Base-by-base conservation (phyloP, 2,113 vertebrate species). In the Peromyscus polionotus region DNA sequence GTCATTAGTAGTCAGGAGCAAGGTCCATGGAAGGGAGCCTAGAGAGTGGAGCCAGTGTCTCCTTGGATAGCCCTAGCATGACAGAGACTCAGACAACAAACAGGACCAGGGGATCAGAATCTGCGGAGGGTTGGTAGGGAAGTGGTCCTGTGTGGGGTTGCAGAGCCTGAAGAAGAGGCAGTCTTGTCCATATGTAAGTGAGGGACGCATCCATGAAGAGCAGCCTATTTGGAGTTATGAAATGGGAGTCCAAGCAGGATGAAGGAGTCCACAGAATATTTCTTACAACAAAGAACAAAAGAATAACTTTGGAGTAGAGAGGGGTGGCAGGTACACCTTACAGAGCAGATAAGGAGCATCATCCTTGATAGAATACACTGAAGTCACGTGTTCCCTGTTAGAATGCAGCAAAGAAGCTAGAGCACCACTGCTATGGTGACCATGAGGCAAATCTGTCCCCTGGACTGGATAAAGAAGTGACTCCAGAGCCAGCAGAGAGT, bases 251-350 rank as follows among this genome's bases (percentile, higher is more conserved):
- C 80, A 88, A 26, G 16, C 5, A 59, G 31, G n/a, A 54, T 70
- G 26, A 67, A 17, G 54, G 22, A 77, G 20, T 45, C 26, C 54
- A 48, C 24, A 54, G n/a, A 91, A 63, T 59, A 73, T 7, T 88
- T 65, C 96, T n/a, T 28, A 93, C 88, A 4, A 76, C 51, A 96
- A 79, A 65, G 51, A 48, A 28, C 6, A 45, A 95, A 91, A 48
- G 39, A 88, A 39, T 59, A 68, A 36, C 31, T 67, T 94, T 24
- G 54, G 5, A 48, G 2, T 39, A 2, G 36, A 31, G 76, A 79
- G 67, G 8, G 22, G 22, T 68, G 51, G 3, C 19, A 92, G 54
- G 88, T n/a, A n/a, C 5, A n/a, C 24, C 31, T 73, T 94, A 36
- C 57, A 42, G 48, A 79, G 8, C 19, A 19, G 67, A 54, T 45